Evolutionary conservation across 30 jellyfish, hydroid and myxozoan genomes (phyloP).

Genomic region (Chrysaora quinquecirrha): DNA sequence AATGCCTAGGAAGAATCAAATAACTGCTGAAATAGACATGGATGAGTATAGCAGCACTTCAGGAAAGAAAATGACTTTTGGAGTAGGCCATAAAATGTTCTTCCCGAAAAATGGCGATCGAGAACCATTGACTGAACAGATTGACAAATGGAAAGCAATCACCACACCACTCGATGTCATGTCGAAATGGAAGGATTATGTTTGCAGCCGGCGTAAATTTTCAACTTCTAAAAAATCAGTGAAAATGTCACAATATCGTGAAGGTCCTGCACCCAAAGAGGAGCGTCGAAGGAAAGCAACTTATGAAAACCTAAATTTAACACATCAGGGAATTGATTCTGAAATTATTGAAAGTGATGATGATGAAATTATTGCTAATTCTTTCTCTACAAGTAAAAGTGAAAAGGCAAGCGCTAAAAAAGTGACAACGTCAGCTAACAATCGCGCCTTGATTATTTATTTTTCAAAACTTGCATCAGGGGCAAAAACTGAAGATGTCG

Average conservation of each 20-base stretch:
- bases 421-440: slow-evolving; percentile 24
- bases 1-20: slow-evolving; percentile 33
- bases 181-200: slow-evolving; percentile 69
- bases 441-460: slow-evolving; percentile 61
- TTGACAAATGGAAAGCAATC: slow-evolving; percentile 51
- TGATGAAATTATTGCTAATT: slow-evolving; percentile 17
- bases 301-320: slow-evolving; percentile 48
- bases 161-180: slow-evolving; percentile 28
- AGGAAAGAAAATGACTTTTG: neutral
- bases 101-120: neutral
- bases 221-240: neutral
- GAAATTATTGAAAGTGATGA: slow-evolving; percentile 59
- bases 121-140: neutral
- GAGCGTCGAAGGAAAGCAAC: slow-evolving; percentile 16
- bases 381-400: slow-evolving; percentile 13
- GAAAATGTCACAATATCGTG: slow-evolving; percentile 9
- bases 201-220: slow-evolving; percentile 41
- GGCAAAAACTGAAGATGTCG: slow-evolving; percentile 57
- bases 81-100: neutral
- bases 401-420: slow-evolving; percentile 16
- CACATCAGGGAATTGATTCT: slow-evolving; percentile 78
- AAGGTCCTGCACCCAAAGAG: slow-evolving; percentile 69
- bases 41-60: neutral
- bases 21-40: slow-evolving; percentile 14
- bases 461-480: slow-evolving; percentile 78